phyloP scores from a whole-genome alignment of 2,888 invertebrate species.

The Panzeria rudis region DNA sequence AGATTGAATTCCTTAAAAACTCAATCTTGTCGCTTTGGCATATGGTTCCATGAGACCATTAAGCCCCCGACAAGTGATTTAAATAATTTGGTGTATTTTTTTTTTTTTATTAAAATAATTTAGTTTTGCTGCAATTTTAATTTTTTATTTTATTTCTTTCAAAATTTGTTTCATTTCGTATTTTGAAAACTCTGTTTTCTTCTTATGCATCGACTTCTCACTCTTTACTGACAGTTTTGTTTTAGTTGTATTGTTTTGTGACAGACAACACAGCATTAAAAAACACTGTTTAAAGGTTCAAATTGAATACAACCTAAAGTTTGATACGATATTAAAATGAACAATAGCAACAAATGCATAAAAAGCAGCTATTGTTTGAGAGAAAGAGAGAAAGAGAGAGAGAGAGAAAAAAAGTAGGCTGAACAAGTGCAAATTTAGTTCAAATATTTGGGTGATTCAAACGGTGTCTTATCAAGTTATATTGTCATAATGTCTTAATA shows the following conservation, averaged over 20 bases:
- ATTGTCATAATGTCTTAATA: too few species aligned
- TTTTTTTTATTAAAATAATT: too few species aligned
- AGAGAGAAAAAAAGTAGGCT: too few species aligned
- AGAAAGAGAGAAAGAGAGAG: too few species aligned
- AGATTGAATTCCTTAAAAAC: too few species aligned
- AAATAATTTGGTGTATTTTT: too few species aligned
- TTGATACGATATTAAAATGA: neutral
- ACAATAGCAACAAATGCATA: neutral
- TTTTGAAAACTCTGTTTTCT: neutral
- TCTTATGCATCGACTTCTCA: neutral
- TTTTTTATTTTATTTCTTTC: neutral
- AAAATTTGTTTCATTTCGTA: neutral
- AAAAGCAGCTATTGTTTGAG: neutral
- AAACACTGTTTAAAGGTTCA: slow-evolving; percentile 50
- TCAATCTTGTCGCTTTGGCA: too few species aligned
- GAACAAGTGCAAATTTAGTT: neutral
- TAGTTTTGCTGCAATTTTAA: neutral
- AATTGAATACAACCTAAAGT: slow-evolving; percentile 41
- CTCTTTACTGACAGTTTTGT: slow-evolving; percentile 34
- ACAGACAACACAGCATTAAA: neutral
- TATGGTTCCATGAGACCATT: too few species aligned
- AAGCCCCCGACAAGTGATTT: too few species aligned
- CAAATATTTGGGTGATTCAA: neutral
- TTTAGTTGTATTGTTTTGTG: slow-evolving; percentile 22
- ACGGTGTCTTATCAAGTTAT: too few species aligned